These are phyloP conservation scores for Dynastes maya DNA, from an alignment of 2,888 invertebrate genomes.

Conservation along the genomic window DNA sequence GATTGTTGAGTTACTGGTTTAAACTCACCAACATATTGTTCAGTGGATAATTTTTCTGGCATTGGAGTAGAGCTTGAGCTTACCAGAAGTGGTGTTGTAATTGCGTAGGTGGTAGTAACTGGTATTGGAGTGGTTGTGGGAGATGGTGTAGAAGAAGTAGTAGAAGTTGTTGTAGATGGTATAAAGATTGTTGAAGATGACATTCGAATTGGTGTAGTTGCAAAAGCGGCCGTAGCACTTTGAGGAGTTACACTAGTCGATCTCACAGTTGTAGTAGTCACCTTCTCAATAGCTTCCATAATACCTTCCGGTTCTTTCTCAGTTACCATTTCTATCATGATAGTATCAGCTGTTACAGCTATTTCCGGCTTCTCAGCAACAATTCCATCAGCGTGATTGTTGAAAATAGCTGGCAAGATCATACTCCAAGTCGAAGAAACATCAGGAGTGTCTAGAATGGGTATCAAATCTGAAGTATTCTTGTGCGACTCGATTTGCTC, in stretches of 20 bases:
- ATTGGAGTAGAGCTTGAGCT: constrained; percentile 32
- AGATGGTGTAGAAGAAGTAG: no score
- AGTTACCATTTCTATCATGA: constrained; percentile 63
- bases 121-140: constrained; percentile 6
- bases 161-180: no score
- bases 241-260: constrained; percentile 9
- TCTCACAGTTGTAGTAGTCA: constrained; percentile 18
- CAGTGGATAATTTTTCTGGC: constrained; percentile 31
- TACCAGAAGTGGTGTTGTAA: not conserved
- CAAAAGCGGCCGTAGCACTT: not conserved
- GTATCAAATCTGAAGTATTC: constrained; percentile 68
- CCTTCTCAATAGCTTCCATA: not conserved
- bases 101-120: not conserved
- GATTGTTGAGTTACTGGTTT: not conserved
- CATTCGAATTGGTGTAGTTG: not conserved
- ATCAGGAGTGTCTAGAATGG: constrained; percentile 80
- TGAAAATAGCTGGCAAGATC: constrained; percentile 86
- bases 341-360: constrained; percentile 64
- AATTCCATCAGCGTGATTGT: constrained; percentile 70
- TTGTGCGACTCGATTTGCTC: constrained; percentile 81
- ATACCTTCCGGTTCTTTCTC: not conserved
- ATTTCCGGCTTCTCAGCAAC: constrained; percentile 63
- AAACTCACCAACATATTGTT: constrained; percentile 17
- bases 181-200: no score
- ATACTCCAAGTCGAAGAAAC: constrained; percentile 86